Conservation (phyloP, 2,113 vertebrate genomes). For the Hemibagrus wyckioides region DNA sequence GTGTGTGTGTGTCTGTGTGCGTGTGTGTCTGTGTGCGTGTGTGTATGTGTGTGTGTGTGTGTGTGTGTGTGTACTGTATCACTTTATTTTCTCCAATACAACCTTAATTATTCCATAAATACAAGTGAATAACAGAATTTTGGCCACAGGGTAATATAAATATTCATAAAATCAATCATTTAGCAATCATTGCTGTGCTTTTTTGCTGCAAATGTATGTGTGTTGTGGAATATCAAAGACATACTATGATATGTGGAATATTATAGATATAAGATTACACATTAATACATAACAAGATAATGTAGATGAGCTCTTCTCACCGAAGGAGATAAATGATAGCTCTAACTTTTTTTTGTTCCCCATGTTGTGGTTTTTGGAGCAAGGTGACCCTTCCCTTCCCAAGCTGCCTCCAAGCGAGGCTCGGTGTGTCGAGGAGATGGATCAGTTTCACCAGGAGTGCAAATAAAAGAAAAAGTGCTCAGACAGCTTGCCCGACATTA, state of each 20-base stretch:
- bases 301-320: background rate
- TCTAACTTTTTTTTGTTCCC: background rate
- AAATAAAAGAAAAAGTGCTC: background rate
- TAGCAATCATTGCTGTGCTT: background rate
- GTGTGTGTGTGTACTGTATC: background rate
- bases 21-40: background rate
- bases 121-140: background rate
- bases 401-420: slow-evolving; percentile 5
- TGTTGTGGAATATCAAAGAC: background rate
- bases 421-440: slow-evolving; percentile 37
- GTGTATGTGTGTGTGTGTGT: background rate
- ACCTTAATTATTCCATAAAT: background rate
- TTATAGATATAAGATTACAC: background rate
- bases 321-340: background rate
- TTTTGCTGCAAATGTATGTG: background rate
- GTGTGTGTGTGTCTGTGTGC: slow-evolving; percentile 4
- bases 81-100: slow-evolving; percentile 2
- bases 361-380: slow-evolving; percentile 36
- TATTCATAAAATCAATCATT: background rate
- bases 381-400: slow-evolving; percentile 48
- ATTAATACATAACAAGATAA: background rate
- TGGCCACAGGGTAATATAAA: background rate
- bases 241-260: background rate
- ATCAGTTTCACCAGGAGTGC: slow-evolving; percentile 40
- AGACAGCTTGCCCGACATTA: background rate